Evolutionary conservation across 1,140 invertebrate species (phyloP).

Genomic region (Drosophila oshimai): DNA sequence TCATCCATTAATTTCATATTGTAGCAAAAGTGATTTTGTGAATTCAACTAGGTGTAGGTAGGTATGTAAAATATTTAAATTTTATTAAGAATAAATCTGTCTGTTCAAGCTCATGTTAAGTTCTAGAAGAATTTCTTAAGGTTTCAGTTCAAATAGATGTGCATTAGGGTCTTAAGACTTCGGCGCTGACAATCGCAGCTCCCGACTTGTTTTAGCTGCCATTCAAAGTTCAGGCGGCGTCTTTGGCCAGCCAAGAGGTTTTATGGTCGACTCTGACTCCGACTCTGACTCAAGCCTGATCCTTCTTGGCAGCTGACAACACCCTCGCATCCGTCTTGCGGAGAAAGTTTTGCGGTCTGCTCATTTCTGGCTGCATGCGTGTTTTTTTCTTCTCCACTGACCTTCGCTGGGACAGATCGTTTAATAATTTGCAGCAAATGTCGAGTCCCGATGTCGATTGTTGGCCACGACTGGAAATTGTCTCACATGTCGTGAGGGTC

Average conservation of each 20-base stretch:
- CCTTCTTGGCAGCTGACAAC: conserved; percentile 55
- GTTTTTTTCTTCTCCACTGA: conserved; percentile 48
- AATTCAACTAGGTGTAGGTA: too few relatives aligned
- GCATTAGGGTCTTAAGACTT: conserved; percentile 7
- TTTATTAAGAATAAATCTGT: too few relatives aligned
- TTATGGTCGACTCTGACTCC: conserved; percentile 33
- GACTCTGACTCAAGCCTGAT: conserved; percentile 38
- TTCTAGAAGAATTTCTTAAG: too few relatives aligned
- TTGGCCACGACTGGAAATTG: conserved; percentile 66
- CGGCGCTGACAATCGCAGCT: neutral
- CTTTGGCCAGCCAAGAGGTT: conserved; percentile 52
- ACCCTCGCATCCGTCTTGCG: conserved; percentile 47
- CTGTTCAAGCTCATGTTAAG: too few relatives aligned
- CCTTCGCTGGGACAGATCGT: conserved; percentile 47
- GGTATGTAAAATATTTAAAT: too few relatives aligned
- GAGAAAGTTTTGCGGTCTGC: conserved; percentile 46
- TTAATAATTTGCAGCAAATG: conserved; percentile 66
- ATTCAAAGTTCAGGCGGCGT: conserved; percentile 42
- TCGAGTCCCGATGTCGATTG: neutral
- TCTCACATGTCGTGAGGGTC: conserved; percentile 67
- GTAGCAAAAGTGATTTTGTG: too few relatives aligned
- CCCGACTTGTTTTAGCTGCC: conserved; percentile 15
- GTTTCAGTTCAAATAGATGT: too few relatives aligned
- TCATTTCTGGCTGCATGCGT: conserved; percentile 12
- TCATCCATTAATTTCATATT: too few relatives aligned